Percentiles rank a stretch among this genome's conserved stretches.
Conservation (phyloP, 2,797 vertebrate genomes). For the Tiaroga cobitis region DNA sequence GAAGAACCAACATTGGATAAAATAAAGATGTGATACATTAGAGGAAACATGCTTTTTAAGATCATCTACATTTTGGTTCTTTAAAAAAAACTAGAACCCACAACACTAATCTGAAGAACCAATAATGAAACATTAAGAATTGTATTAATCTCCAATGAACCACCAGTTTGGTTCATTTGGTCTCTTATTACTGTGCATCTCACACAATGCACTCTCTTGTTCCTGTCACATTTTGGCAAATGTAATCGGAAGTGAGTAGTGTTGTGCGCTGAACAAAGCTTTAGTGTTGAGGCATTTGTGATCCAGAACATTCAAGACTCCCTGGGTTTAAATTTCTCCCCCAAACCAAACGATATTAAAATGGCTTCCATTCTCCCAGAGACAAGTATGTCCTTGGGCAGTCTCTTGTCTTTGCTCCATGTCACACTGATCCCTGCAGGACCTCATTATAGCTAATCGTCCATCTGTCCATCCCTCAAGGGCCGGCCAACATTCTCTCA, state of each 20-base stretch:
- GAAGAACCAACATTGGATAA: neutral
- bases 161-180: neutral
- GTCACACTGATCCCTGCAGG: constrained; percentile 67
- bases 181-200: neutral
- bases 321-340: neutral
- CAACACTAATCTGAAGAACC: neutral
- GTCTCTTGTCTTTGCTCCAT: constrained; percentile 51
- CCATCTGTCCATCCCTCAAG: constrained; percentile 71
- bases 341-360: neutral
- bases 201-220: no score
- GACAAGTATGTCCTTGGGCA: constrained; percentile 54
- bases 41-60: neutral
- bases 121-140: neutral
- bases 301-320: neutral
- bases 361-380: constrained; percentile 19
- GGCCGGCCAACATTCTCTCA: constrained; percentile 51
- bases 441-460: constrained; percentile 74
- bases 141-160: no score
- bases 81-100: neutral
- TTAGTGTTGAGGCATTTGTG: neutral
- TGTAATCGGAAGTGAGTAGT: neutral
- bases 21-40: neutral
- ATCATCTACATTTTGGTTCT: neutral
- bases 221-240: neutral
- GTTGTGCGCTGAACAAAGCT: neutral